Base-by-base conservation (phyloP, 2,797 vertebrate species). In the Bradypus variegatus region DNA sequence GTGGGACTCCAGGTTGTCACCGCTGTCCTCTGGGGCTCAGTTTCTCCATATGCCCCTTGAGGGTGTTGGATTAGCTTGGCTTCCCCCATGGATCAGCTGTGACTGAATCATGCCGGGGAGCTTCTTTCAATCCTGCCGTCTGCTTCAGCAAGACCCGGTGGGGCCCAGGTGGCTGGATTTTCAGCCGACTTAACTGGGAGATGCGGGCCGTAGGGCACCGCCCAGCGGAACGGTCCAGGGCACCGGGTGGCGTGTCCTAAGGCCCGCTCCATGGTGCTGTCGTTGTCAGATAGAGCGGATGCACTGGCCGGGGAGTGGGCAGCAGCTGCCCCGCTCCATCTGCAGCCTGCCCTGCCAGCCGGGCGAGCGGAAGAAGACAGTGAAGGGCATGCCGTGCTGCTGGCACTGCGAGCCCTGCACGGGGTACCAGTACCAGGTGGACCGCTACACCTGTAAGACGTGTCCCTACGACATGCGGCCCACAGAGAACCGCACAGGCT, bases 331-430 rank as follows among this genome's bases (percentile, higher is more conserved):
- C 18, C 98, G 97, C 38, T 99, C 99, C 84, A 98, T 99, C 96
- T 99, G 99, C 97, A 99, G 99, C 97, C 98, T 98, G 86, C 99
- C 98, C 23, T 99, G 99, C 95, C 98, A 98, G 69, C 98, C 98
- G 0, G 99, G 99, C 0, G 98, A 99, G 96, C 98, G 98, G 92
- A 99, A 99, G 97, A 99, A 99, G 97, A 97, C 97, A 0, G 98
- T 99, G 93, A 99, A 99, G 96, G 99, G 99, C 94, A 99, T 99
- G 93, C 98, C 98, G 6, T 99, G 99, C 96, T 99, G 99, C 89
- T 99, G 99, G 99, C 98, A 99, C 97, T 99, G 99, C 0, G 99
- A 99, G 96, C 98, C 98, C 82, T 99, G 99, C 65, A 98, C 99
- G 0, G 98, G 98, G 8, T 99, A 99, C 97, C 99, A 99, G 97